These are phyloP conservation scores for Ischnus inquisitorius DNA, from an alignment of 2,888 invertebrate species.

Conservation along the genomic window DNA sequence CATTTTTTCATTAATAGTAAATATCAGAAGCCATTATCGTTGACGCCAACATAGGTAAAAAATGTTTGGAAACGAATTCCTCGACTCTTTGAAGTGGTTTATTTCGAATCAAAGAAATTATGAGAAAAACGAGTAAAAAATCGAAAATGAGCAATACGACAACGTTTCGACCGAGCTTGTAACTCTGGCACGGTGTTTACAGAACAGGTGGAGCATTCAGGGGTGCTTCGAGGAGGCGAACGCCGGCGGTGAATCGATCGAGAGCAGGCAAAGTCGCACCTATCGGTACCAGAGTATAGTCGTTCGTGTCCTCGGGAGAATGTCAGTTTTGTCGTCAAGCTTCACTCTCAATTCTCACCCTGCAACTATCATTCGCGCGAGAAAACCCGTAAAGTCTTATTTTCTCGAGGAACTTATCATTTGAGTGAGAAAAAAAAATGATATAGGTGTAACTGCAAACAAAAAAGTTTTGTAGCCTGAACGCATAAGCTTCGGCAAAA, in stretches of 20 bases:
- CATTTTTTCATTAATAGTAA: not conserved
- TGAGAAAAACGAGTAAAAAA: not conserved
- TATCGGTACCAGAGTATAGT: slow-evolving; percentile 29
- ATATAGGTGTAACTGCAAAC: not conserved
- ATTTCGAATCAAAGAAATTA: not conserved
- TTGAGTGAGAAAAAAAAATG: not conserved
- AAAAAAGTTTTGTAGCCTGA: not conserved
- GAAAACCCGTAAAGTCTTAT: not conserved
- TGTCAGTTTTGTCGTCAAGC: not conserved
- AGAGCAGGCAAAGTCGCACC: slow-evolving; percentile 36
- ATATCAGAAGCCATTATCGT: not conserved
- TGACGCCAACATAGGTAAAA: not conserved
- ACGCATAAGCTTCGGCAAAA: slow-evolving; percentile 1
- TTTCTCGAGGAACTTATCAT: not conserved
- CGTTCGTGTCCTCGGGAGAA: slow-evolving; percentile 25
- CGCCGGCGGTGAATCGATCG: slow-evolving; percentile 58
- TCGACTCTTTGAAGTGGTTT: not conserved
- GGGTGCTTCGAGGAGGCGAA: slow-evolving; percentile 60
- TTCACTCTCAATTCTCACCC: not conserved
- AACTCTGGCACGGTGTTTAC: slow-evolving; percentile 19
- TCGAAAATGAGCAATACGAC: not conserved
- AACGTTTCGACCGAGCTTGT: not conserved
- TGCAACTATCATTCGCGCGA: not conserved
- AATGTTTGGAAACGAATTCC: not conserved
- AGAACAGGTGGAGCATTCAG: slow-evolving; percentile 44